Evolutionary conservation across 1,140 invertebrate genomes (phyloP).

Genomic region (Onthophagus taurus): DNA sequence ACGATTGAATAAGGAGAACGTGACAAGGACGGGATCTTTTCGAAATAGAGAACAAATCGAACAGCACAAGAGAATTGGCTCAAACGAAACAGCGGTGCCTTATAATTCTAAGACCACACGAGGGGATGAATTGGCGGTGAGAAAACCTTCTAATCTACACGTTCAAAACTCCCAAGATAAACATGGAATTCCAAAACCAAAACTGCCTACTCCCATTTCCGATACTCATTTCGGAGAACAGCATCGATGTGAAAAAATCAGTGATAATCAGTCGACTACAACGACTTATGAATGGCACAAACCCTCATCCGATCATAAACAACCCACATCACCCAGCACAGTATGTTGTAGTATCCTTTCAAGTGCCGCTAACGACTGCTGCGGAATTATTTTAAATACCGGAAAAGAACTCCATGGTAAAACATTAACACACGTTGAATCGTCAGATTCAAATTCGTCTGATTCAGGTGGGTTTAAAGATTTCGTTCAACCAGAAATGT

Average conservation of each 20-base stretch:
- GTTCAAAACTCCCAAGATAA: too few species aligned
- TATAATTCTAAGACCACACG: too few species aligned
- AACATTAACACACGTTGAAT: slow-evolving; percentile 33
- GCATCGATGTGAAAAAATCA: too few species aligned
- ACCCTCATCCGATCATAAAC: slow-evolving; percentile 3
- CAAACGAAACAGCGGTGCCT: too few species aligned
- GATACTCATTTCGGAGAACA: too few species aligned
- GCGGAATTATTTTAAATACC: slow-evolving; percentile 30
- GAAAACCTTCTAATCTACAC: too few species aligned
- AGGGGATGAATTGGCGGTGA: too few species aligned
- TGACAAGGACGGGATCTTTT: slow-evolving; percentile 17
- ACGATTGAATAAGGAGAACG: neutral
- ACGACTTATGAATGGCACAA: slow-evolving; percentile 11
- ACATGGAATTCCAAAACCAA: too few species aligned
- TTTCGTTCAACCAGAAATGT: slow-evolving; percentile 30
- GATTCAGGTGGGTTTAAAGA: slow-evolving; percentile 38
- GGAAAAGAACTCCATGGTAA: slow-evolving; percentile 29
- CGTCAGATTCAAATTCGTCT: slow-evolving; percentile 34
- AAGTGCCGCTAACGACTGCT: slow-evolving; percentile 33
- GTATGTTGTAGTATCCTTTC: slow-evolving; percentile 37
- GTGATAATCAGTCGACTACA: neutral
- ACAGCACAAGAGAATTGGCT: slow-evolving; percentile 14
- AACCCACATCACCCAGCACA: slow-evolving; percentile 34
- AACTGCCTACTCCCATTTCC: too few species aligned
- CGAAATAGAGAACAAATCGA: slow-evolving; percentile 8